Base-by-base conservation (phyloP, 2,888 invertebrate genomes). In the Alviniconcha strummeri region DNA sequence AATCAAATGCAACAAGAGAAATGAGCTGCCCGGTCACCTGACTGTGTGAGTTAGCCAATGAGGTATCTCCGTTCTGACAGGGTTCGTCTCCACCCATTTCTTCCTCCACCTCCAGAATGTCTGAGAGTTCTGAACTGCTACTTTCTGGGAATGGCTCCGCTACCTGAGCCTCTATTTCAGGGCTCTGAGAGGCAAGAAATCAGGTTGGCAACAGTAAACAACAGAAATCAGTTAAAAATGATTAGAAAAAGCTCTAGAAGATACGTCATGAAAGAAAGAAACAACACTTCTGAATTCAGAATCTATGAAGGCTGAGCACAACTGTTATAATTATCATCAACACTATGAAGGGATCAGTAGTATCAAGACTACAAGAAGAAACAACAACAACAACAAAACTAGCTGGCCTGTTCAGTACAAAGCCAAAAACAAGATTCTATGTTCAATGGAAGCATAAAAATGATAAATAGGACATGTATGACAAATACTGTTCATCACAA, bases 41-140 rank as follows among this genome's bases (percentile, higher is more conserved):
- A 82, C 82, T 76, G 76, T 76, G 82, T 17, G 76, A 82, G 55
- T 57, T 76, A 82, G 82, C 82, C 82, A 82, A 57, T 82, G 82
- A 82, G 76, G 77, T 17, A 69, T 82, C 82, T 77, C 82, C 82
- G 71, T 82, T 87, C 72, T 86, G 86, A 87, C 86, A 86, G 86
- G 88, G 80, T 76, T 87, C 87, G 74, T 87, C 87, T 76, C 85
- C 86, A 85, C 88, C 88, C 81, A 90, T 89, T 80, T 93, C 93
- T 88, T 94, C 94, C 81, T 93, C 93, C 86, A 94, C 94, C 89
- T 94, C 94, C 67, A 93, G 94, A 85, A 94, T 94, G 90, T 94
- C 94, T 60, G 94, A 94, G 80, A 94, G 92, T 89, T 94, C 94
- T 54, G 94, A 93, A 82, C 89, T 89, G 89, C 91, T 92, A 77